Conservation (phyloP, 2,113 vertebrate species). For the Melanotaenia duboulayi region DNA sequence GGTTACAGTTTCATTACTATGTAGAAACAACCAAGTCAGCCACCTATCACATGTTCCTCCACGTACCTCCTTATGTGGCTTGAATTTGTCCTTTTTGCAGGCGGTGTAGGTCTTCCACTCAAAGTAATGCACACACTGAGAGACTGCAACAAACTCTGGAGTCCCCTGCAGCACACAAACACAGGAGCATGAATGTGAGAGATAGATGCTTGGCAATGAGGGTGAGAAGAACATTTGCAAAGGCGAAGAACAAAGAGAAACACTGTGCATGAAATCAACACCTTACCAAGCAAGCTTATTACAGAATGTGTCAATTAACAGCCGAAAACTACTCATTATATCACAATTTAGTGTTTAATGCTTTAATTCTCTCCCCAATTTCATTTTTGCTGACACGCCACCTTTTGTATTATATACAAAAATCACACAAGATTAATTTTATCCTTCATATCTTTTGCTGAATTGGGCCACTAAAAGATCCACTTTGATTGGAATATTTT, state of each 20-base stretch:
- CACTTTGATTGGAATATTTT: neutral
- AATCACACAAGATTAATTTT: neutral
- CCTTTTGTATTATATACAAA: too few species aligned
- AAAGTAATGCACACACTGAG: conserved; percentile 93
- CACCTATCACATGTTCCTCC: neutral
- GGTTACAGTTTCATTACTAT: neutral
- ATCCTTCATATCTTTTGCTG: neutral
- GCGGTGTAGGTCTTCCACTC: conserved; percentile 93
- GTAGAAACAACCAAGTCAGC: neutral
- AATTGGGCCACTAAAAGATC: neutral
- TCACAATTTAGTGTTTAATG: neutral
- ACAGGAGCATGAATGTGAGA: neutral
- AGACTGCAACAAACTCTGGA: conserved; percentile 91
- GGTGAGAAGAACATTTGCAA: neutral
- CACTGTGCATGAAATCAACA: too few species aligned
- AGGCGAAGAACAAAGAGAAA: neutral
- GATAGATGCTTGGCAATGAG: neutral
- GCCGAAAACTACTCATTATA: neutral
- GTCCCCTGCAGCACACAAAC: conserved; percentile 84
- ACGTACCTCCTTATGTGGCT: conserved; percentile 91
- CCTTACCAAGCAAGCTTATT: too few species aligned
- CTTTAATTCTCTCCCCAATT: too few species aligned
- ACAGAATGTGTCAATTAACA: too few species aligned
- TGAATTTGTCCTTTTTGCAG: conserved; percentile 91
- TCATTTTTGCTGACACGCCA: neutral